phyloP scores from a whole-genome alignment of 2,797 vertebrate species.

The Artibeus jamaicensis region DNA sequence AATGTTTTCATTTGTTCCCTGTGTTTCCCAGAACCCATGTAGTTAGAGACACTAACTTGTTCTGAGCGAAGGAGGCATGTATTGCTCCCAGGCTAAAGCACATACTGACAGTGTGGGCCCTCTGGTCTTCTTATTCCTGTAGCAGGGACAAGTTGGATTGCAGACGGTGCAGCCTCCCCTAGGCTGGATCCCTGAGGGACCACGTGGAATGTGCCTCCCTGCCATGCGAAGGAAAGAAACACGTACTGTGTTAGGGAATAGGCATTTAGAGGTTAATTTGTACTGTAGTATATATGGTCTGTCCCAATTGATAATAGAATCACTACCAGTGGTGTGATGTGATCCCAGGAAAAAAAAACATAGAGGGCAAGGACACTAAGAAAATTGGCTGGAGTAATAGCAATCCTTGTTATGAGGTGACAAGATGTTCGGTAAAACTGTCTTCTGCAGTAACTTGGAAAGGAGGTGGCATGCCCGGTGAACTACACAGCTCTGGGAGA shows the following conservation, averaged over 20 bases:
- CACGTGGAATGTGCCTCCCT: accelerated
- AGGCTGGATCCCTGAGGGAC: not conserved
- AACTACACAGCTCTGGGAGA: not conserved
- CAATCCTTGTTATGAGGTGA: not conserved
- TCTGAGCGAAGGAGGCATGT: not conserved
- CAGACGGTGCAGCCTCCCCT: not conserved
- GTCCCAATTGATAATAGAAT: not conserved
- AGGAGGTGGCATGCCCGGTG: not conserved
- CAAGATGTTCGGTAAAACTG: not conserved
- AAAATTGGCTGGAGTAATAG: not conserved
- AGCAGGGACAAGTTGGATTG: not conserved
- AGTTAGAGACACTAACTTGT: not conserved
- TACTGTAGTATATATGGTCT: not conserved
- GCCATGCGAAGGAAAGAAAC: not conserved
- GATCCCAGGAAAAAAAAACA: not conserved
- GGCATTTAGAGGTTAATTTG: not conserved
- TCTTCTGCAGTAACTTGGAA: not conserved
- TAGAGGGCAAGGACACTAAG: not conserved
- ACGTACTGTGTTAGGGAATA: not conserved
- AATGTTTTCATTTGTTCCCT: not conserved
- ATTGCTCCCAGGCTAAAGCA: not conserved
- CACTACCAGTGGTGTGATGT: not conserved
- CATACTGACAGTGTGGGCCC: not conserved
- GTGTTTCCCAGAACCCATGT: not conserved
- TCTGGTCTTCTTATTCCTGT: not conserved